These are phyloP conservation scores for Rynchops niger DNA, from an alignment of 2,113 vertebrate genomes.

Conservation along the genomic window DNA sequence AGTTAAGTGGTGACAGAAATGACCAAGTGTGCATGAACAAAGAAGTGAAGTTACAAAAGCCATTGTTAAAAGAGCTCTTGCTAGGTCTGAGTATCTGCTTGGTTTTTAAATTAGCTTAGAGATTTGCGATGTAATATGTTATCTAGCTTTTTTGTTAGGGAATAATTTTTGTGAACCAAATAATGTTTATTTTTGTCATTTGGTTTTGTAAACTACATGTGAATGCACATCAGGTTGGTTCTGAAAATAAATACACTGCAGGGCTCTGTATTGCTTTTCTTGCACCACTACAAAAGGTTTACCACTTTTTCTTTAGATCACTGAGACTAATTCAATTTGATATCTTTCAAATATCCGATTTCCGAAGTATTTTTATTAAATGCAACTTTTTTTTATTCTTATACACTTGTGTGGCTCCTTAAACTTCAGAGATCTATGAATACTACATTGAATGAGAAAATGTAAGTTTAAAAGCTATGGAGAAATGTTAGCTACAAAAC, in stretches of 20 bases:
- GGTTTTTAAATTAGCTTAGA: not conserved
- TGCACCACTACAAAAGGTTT: not conserved
- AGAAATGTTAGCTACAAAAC: not conserved
- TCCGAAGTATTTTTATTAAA: not conserved
- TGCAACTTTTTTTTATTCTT: not conserved
- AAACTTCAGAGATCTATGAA: not conserved
- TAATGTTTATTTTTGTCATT: not conserved
- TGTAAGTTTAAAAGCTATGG: not conserved
- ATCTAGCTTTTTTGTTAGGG: not conserved
- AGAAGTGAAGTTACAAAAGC: not conserved
- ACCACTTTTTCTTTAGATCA: not conserved
- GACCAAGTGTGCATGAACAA: too few species aligned
- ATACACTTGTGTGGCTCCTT: not conserved
- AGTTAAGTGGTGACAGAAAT: not conserved
- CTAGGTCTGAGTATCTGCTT: not conserved
- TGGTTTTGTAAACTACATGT: not conserved
- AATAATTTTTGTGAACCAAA: not conserved
- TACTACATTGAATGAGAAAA: not conserved
- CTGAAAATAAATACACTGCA: not conserved
- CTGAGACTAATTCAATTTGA: not conserved
- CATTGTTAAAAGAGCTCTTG: accelerated
- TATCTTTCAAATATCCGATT: not conserved
- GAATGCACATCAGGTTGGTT: not conserved
- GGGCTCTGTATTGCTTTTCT: not conserved
- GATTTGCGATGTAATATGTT: not conserved